phyloP scores from a whole-genome alignment of 2,797 vertebrate genomes.

The Halcyon smyrnensis region DNA sequence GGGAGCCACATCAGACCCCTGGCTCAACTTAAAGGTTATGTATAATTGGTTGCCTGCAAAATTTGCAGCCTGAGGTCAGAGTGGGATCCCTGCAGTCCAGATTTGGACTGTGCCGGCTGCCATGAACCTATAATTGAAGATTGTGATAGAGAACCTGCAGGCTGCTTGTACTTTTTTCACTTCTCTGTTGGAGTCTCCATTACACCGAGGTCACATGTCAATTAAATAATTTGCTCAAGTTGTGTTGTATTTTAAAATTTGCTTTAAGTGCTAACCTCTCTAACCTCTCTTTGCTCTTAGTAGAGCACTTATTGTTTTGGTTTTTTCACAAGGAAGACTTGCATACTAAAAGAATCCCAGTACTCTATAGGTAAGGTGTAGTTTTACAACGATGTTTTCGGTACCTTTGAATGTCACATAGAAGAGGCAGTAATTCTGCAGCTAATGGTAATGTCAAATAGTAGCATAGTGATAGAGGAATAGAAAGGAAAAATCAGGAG shows the following conservation, averaged over 20 bases:
- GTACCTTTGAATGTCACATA: not conserved
- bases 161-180: not conserved
- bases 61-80: not conserved
- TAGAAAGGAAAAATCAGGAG: not conserved
- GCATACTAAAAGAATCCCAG: not conserved
- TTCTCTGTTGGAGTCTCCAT: not conserved
- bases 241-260: not conserved
- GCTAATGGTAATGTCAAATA: not conserved
- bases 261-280: not conserved
- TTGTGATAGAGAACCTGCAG: not conserved
- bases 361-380: not conserved
- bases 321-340: not conserved
- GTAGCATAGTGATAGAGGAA: not conserved
- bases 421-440: not conserved
- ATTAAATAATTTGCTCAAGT: not conserved
- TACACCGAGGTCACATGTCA: not conserved
- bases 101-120: not conserved
- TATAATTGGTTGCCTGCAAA: not conserved
- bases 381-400: not conserved
- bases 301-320: not conserved
- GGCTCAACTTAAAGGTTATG: accelerated
- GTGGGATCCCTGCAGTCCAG: not conserved
- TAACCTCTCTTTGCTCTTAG: not conserved
- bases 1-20: not conserved
- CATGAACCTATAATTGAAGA: not conserved